phyloP scores from a whole-genome alignment of 35 echinoderm and acorn worm species.

The Ptychodera flava region DNA sequence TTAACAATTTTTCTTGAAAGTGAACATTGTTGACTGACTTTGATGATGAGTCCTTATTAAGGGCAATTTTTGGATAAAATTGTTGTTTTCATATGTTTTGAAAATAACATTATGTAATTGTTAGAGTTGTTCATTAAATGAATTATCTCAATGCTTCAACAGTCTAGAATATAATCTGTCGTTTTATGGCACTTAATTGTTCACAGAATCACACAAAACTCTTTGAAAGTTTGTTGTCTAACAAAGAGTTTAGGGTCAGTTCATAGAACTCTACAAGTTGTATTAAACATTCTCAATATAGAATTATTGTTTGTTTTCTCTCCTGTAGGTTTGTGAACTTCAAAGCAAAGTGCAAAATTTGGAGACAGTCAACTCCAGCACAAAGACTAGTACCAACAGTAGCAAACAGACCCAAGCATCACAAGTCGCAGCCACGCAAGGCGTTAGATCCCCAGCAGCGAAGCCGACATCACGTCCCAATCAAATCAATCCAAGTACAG shows the following conservation, averaged over 20 bases:
- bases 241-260: no score
- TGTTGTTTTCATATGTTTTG: no score
- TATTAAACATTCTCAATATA: background rate
- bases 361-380: background rate
- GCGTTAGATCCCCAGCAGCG: conserved; percentile 20
- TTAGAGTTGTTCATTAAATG: background rate
- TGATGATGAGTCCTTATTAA: no score
- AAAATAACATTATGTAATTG: background rate
- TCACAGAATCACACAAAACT: no score
- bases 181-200: background rate
- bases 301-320: background rate
- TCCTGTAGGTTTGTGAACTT: conserved; percentile 58
- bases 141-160: background rate
- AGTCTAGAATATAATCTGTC: background rate
- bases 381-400: background rate
- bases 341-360: conserved; percentile 48
- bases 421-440: background rate
- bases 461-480: conserved; percentile 36
- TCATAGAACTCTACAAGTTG: background rate
- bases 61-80: no score
- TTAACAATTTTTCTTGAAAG: no score
- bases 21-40: no score
- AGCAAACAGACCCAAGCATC: background rate
- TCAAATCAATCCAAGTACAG: conserved; percentile 81
- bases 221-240: no score